phyloP scores from a whole-genome alignment of 2,888 invertebrate genomes.

The Diadegma fenestrale region DNA sequence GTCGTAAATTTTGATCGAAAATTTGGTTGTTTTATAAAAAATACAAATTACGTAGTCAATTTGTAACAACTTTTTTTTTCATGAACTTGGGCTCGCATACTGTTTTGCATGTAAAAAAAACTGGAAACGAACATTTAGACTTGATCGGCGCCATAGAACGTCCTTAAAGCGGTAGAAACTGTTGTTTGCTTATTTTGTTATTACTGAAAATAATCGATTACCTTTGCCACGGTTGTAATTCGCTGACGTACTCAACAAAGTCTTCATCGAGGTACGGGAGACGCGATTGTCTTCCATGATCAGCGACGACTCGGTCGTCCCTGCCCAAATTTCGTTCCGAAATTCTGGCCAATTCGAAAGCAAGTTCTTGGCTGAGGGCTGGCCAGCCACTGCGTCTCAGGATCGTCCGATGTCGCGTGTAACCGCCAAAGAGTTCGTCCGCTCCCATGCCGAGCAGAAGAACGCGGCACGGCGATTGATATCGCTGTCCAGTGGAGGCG shows the following conservation, averaged over 20 bases:
- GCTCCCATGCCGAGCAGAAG: constrained; percentile 97
- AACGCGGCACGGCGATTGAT: constrained; percentile 89
- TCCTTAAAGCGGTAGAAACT: no score
- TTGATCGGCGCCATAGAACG: no score
- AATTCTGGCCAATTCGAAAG: constrained; percentile 93
- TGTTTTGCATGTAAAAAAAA: no score
- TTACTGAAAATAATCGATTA: constrained; percentile 77
- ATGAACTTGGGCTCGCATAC: no score
- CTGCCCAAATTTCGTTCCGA: constrained; percentile 96
- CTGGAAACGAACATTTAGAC: no score
- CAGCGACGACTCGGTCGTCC: constrained; percentile 96
- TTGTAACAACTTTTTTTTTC: no score
- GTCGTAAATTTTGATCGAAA: no score
- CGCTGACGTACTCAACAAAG: constrained; percentile 88
- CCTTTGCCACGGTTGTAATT: constrained; percentile 90
- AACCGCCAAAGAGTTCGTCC: constrained; percentile 98
- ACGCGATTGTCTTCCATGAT: constrained; percentile 94
- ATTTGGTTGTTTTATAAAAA: no score
- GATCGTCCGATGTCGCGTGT: constrained; percentile 93
- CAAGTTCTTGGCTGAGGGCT: constrained; percentile 86
- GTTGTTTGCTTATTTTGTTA: no score
- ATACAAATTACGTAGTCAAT: no score
- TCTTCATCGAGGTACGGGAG: constrained; percentile 93
- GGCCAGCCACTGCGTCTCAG: constrained; percentile 87
- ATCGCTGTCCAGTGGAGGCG: constrained; percentile 77